These are phyloP conservation scores for Ceratosolen fusciceps DNA, from an alignment of 1,140 invertebrate species.

Conservation along the genomic window DNA sequence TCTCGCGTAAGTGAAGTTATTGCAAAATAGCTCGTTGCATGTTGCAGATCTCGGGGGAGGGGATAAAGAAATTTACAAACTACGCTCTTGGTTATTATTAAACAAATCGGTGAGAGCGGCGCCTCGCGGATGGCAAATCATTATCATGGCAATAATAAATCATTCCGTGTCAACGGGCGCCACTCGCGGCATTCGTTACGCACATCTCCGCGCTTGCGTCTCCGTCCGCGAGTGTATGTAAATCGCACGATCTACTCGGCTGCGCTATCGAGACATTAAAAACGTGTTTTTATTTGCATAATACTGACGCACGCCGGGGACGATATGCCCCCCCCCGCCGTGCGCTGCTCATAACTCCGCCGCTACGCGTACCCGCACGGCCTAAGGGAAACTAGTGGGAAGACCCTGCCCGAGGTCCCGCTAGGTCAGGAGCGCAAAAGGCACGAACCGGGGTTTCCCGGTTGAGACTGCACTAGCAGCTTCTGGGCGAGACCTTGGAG, in stretches of 20 bases:
- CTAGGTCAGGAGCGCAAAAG: no score
- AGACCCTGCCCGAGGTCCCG: no score
- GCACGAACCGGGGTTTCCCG: no score
- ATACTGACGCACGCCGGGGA: background rate
- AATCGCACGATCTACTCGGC: background rate
- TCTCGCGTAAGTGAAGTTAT: background rate
- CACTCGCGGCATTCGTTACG: no score
- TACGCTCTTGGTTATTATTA: background rate
- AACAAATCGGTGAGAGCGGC: background rate
- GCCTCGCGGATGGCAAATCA: background rate
- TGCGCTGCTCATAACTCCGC: no score
- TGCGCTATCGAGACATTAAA: background rate
- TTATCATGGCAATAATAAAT: slow-evolving; percentile 5
- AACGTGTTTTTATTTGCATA: slow-evolving; percentile 11
- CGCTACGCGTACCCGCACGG: no score
- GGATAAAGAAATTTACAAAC: background rate
- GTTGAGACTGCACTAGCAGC: no score
- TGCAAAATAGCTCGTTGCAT: background rate
- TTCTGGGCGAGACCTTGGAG: no score
- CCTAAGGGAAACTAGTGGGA: no score
- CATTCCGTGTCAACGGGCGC: background rate
- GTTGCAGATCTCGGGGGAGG: background rate
- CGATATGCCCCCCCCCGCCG: no score
- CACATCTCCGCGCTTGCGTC: background rate
- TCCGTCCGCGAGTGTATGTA: background rate